A percentile compares a stretch with the other conserved stretches of the same genome.
These are phyloP conservation scores for Altica lythri DNA, from an alignment of 2,888 invertebrate genomes.

Conservation along the genomic window DNA sequence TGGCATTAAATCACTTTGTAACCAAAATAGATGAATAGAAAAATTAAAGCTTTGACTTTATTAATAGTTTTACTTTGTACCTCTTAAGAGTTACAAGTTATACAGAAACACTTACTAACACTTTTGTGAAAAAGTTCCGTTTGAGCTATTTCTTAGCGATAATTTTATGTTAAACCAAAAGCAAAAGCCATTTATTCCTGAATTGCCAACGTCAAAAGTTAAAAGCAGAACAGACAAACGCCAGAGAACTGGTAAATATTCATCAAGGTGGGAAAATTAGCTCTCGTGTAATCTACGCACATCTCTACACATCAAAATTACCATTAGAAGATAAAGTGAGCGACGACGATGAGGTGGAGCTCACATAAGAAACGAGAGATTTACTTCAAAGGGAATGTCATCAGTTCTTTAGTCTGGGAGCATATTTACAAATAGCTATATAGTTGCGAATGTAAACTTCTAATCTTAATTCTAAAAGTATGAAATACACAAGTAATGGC, in stretches of 20 bases:
- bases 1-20: too few relatives aligned
- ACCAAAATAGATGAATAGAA: too few relatives aligned
- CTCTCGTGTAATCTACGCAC: slow-evolving; percentile 43
- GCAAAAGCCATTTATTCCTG: slow-evolving; percentile 28
- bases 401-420: slow-evolving; percentile 1
- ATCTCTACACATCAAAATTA: slow-evolving; percentile 45
- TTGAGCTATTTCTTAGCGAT: slow-evolving; percentile 9
- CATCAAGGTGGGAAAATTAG: slow-evolving; percentile 44
- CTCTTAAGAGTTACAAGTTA: too few relatives aligned
- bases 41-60: too few relatives aligned
- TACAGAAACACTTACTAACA: too few relatives aligned
- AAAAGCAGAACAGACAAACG: slow-evolving; percentile 29
- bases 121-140: too few relatives aligned
- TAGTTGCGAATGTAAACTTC: too few relatives aligned
- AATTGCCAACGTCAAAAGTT: slow-evolving; percentile 23
- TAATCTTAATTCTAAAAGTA: too few relatives aligned
- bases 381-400: slow-evolving; percentile 18
- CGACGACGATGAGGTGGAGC: slow-evolving; percentile 33
- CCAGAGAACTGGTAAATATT: slow-evolving; percentile 39
- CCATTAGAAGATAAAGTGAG: slow-evolving; percentile 46
- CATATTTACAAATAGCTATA: too few relatives aligned
- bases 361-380: slow-evolving; percentile 40
- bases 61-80: too few relatives aligned
- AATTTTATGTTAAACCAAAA: slow-evolving; percentile 16
- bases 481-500: too few relatives aligned